Conservation (phyloP, 30 jellyfish, hydroid and myxozoan species). For the Haliclystus octoradiatus region DNA sequence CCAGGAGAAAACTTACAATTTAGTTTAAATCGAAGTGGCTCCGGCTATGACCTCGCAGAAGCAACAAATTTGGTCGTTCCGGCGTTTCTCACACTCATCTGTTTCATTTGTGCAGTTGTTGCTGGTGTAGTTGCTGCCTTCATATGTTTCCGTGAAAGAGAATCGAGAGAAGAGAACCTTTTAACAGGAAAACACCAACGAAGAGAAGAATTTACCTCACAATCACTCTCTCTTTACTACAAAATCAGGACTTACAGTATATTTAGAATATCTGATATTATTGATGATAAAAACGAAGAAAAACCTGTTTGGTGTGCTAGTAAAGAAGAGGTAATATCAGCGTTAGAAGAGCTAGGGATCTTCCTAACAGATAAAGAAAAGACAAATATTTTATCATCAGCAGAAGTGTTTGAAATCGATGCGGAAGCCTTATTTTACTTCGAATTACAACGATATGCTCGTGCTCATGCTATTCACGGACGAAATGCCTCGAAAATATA, state of each 20-base stretch:
- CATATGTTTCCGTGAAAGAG: slow-evolving; percentile 76
- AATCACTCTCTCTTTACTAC: slow-evolving; percentile 48
- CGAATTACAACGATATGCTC: slow-evolving; percentile 78
- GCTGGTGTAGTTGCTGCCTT: slow-evolving; percentile 80
- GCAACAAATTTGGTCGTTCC: slow-evolving; percentile 69
- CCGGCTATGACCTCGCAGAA: slow-evolving; percentile 12
- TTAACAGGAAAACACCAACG: slow-evolving; percentile 43
- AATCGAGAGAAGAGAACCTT: slow-evolving; percentile 64
- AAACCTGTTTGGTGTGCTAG: slow-evolving; percentile 76
- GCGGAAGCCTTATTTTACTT: slow-evolving; percentile 73
- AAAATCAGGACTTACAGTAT: slow-evolving; percentile 69
- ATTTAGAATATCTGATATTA: slow-evolving; percentile 48
- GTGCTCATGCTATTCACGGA: slow-evolving; percentile 69
- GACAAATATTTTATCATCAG: slow-evolving; percentile 25
- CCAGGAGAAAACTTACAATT: no score
- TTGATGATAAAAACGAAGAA: slow-evolving; percentile 66
- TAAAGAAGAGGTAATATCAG: slow-evolving; percentile 43
- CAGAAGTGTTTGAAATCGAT: slow-evolving; percentile 80
- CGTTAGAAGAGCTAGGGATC: slow-evolving; percentile 54
- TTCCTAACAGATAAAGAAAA: slow-evolving; percentile 67
- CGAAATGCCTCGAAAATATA: slow-evolving; percentile 30
- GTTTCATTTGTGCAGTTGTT: slow-evolving; percentile 71
- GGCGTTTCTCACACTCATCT: slow-evolving; percentile 62
- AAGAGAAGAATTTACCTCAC: slow-evolving; percentile 68
- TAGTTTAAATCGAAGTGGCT: not conserved